A percentile compares a stretch with the other conserved stretches of the same genome.
These are phyloP conservation scores for Spea multiplicata DNA, from an alignment of 2,113 vertebrate species.

Conservation along the genomic window DNA sequence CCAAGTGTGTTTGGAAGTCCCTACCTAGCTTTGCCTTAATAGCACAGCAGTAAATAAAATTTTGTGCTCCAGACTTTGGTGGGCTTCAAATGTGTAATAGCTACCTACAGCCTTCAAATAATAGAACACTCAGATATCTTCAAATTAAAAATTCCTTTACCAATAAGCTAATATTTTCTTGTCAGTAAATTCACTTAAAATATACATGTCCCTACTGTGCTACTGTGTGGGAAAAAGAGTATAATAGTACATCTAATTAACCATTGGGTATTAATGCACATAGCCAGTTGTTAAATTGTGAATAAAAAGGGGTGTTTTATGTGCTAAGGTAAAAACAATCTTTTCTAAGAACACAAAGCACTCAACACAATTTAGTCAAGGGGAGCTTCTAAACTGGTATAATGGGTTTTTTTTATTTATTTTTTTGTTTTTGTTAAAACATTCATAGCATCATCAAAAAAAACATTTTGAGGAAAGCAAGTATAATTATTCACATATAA, in stretches of 20 bases:
- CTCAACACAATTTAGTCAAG: slow-evolving; percentile 45
- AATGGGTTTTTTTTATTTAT: slow-evolving; percentile 25
- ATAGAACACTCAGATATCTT: slow-evolving; percentile 46
- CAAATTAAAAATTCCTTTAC: slow-evolving; percentile 49
- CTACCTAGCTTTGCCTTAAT: slow-evolving; percentile 23
- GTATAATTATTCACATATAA: slow-evolving; percentile 30
- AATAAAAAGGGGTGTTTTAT: slow-evolving; percentile 50
- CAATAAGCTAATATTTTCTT: slow-evolving; percentile 50
- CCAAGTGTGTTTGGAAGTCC: slow-evolving; percentile 11
- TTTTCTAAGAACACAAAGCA: slow-evolving; percentile 42
- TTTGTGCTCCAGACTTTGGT: slow-evolving; percentile 26
- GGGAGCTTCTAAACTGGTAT: slow-evolving; percentile 35
- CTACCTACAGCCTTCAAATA: slow-evolving; percentile 39
- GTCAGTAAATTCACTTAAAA: slow-evolving; percentile 49
- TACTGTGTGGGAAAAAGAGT: slow-evolving; percentile 47
- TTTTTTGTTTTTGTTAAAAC: slow-evolving; percentile 38
- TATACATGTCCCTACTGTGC: slow-evolving; percentile 49
- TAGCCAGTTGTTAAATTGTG: slow-evolving; percentile 48
- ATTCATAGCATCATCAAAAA: slow-evolving; percentile 43
- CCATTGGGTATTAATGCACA: slow-evolving; percentile 49
- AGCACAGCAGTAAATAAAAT: slow-evolving; percentile 39
- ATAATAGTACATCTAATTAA: slow-evolving; percentile 49
- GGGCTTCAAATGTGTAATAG: slow-evolving; percentile 46
- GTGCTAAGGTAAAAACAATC: slow-evolving; percentile 46
- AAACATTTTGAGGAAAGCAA: slow-evolving; percentile 34